Percentiles rank a stretch among this genome's conserved stretches.
Evolutionary conservation across 2,113 vertebrate species (phyloP).

Genomic region (Hymenochirus boettgeri): DNA sequence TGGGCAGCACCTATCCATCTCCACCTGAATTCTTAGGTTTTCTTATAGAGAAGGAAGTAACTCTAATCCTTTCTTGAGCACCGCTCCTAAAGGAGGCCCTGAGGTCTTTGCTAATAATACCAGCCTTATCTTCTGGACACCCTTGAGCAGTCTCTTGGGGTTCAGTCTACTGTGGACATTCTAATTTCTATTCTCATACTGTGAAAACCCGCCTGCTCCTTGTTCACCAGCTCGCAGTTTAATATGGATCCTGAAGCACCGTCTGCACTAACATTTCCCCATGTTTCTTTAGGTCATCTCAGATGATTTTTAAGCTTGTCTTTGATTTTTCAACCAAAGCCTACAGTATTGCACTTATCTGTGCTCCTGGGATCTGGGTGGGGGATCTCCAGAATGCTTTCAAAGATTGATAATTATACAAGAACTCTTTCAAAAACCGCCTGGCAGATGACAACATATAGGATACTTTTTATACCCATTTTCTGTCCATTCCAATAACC

Average conservation of each 20-base stretch:
- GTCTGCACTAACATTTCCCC: not conserved
- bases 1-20: conserved; percentile 23
- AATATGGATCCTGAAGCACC: conserved; percentile 8
- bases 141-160: conserved; percentile 34
- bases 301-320: not conserved
- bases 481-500: not conserved
- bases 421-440: not conserved
- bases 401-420: not conserved
- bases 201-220: conserved; percentile 21
- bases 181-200: too few species aligned
- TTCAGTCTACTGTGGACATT: conserved; percentile 36
- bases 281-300: not conserved
- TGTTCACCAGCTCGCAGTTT: conserved; percentile 25
- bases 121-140: not conserved
- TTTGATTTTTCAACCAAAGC: not conserved
- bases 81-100: conserved; percentile 46
- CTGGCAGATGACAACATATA: not conserved
- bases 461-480: not conserved
- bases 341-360: not conserved
- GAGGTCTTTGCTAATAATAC: conserved; percentile 52
- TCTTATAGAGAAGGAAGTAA: conserved; percentile 52
- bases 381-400: conserved; percentile 6
- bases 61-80: conserved; percentile 39
- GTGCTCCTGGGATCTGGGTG: conserved; percentile 16
- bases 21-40: conserved; percentile 19